Percentiles rank a stretch among this genome's conserved stretches.
phyloP scores from a whole-genome alignment of 1,140 invertebrate genomes.

The Meloidogyne floridensis region DNA sequence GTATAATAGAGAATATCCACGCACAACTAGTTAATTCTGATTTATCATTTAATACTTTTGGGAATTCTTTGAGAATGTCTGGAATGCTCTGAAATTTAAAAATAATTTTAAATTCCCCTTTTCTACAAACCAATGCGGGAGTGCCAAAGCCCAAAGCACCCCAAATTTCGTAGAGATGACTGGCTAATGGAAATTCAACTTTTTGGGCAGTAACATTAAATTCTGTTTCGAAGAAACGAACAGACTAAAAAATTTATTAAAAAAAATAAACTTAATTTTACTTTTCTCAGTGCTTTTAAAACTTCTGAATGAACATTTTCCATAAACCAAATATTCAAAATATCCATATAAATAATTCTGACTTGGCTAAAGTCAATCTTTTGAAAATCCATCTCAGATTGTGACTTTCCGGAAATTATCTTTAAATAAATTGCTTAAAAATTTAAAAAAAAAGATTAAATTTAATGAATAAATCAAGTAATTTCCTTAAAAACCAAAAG shows the following conservation, averaged over 20 bases:
- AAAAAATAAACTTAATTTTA: neutral
- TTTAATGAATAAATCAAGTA: no score
- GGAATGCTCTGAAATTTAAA: slow-evolving; percentile 7
- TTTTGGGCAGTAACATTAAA: slow-evolving; percentile 29
- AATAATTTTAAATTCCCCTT: neutral
- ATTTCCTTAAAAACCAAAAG: no score
- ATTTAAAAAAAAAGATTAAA: no score
- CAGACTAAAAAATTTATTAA: slow-evolving; percentile 4
- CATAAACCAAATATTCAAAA: slow-evolving; percentile 31
- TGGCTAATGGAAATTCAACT: slow-evolving; percentile 33
- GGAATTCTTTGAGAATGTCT: slow-evolving; percentile 14
- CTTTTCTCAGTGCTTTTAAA: slow-evolving; percentile 15
- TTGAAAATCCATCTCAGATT: slow-evolving; percentile 15
- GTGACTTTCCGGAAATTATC: slow-evolving; percentile 1
- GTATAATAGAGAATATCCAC: slow-evolving; percentile 15
- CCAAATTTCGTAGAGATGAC: slow-evolving; percentile 33
- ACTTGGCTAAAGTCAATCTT: slow-evolving; percentile 73
- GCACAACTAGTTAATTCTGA: slow-evolving; percentile 23
- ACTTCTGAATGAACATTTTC: slow-evolving; percentile 23
- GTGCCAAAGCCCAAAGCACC: slow-evolving; percentile 29
- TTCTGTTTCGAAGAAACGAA: slow-evolving; percentile 19
- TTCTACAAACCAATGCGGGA: neutral
- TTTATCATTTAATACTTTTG: slow-evolving; percentile 21
- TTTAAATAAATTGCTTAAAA: no score
- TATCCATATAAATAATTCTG: slow-evolving; percentile 83